Evolutionary conservation across 1,140 invertebrate genomes (phyloP), one percentile per base, ranked within the genome.

Genomic region (Venturia canescens): DNA sequence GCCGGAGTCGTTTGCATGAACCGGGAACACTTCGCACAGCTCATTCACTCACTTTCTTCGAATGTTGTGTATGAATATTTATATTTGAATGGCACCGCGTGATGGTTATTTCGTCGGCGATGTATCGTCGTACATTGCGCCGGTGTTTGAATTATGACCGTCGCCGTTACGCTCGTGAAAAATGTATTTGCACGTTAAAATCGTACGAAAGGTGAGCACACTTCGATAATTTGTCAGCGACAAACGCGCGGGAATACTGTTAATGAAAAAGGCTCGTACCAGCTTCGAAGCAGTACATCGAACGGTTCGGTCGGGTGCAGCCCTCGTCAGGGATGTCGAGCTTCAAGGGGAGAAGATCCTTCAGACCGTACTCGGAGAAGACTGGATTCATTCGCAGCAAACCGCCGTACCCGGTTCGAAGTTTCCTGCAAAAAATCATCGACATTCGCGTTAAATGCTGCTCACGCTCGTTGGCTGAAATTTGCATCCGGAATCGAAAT

Each of bases 261-360:
- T n/a, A 53, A 69, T 44, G 60, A 69, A 60, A 53, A 80, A 60
- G 83, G n/a, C 63, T 71, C 89, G 91, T 91, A 96, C 96, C 96
- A 84, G 96, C 96, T 93, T 98, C 97, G 88, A 98, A 98, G 88
- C 97, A 98, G 88, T 95, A 98, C 94, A 98, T 96, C 70, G 95
- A 96, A 84, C 94, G 93, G 88, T 97, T 97, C 1, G 96, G 96
- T 70, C 97, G 92, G 3, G 97, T 98, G 90, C 97, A 98, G n/a
- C 97, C 97, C 92, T 98, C 96, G 89, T 98, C 97, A 5, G 97
- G 97, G 80, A 97, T 95, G 83, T 97, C 96, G 38, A 97, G 91
- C 88, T 98, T 98, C n/a, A 98, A 91, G 0, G 97, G 97, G 16
- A 98, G 89, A 66, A 98, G 91, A 88, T 98, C 97, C 88, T 98